Evolutionary conservation across 2,797 vertebrate species (phyloP).

Genomic region (Poecilia wingei): DNA sequence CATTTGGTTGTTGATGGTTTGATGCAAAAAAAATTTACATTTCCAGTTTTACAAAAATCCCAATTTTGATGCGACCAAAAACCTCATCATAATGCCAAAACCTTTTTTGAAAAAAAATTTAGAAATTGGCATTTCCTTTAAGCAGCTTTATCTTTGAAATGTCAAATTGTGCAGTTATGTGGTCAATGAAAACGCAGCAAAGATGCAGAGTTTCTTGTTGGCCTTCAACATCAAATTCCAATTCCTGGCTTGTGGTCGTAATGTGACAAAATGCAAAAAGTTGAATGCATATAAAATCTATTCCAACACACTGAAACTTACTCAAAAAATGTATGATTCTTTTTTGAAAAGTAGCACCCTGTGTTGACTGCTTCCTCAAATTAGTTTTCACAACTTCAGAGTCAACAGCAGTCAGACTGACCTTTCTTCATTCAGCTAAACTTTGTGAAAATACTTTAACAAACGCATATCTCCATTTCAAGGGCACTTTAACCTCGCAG

Average conservation of each 20-base stretch:
- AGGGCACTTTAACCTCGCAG: conserved; percentile 36
- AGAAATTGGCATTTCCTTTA: too few species aligned
- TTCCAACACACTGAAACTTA: neutral
- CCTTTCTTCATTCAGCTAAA: conserved; percentile 20
- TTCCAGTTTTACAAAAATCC: too few species aligned
- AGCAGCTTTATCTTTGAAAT: too few species aligned
- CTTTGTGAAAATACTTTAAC: conserved; percentile 20
- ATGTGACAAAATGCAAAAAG: neutral
- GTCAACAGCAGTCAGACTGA: conserved; percentile 13
- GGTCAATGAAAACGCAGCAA: neutral
- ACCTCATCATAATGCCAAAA: too few species aligned
- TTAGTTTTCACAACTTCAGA: conserved; percentile 25
- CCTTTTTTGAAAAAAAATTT: too few species aligned
- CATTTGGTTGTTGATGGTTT: too few species aligned
- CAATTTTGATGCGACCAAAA: too few species aligned
- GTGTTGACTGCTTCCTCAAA: conserved; percentile 1
- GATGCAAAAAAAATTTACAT: too few species aligned
- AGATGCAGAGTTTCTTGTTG: neutral
- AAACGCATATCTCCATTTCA: conserved; percentile 35
- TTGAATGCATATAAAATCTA: neutral
- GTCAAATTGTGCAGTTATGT: too few species aligned
- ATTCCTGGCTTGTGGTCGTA: neutral
- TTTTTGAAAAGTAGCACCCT: neutral
- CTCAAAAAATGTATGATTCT: neutral
- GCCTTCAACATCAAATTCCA: neutral